Base-by-base conservation (phyloP, 2,113 vertebrate species). In the Upupa epops region DNA sequence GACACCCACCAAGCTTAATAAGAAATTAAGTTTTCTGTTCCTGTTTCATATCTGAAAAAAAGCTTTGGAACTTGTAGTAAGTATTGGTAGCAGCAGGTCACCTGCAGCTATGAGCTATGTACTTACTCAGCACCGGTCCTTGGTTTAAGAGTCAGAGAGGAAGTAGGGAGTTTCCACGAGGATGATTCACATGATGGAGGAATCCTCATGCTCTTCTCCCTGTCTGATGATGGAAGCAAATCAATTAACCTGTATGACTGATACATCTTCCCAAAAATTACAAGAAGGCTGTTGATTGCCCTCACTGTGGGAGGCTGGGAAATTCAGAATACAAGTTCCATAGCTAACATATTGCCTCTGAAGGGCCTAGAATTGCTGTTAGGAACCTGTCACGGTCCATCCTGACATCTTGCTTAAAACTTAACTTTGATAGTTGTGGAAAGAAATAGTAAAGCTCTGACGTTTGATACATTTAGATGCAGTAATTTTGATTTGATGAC, bases 161-260 rank as follows among this genome's bases (percentile, higher is more conserved):
- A 93, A 96, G 89, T 49, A 32, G 72, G 91, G 93, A 93, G 28
- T 92, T 95, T 83, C 90, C 49, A 0, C 19, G 45, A 31, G 59
- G 68, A 21, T 88, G 81, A 91, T 45, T 96, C 90, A 74, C 4
- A 10, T 19, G 13, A 15, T 51, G 49, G 72, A 71, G 22, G 68
- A 77, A 64, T 91, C 78, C 22, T 46, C 3, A 45, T 45, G 24
- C n/a, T 77, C 17, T 66, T 36, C 6, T 86, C 32, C 22, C 37
- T 75, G 55, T 86, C 64, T 71, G n/a, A 49, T 89, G 45, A 18
- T 9, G 26, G 52, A 66, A 91, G 29, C 42, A 80, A 65, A 48
- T 73, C 65, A 82, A 89, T 69, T 82, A 92, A 74, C 16, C 21
- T 90, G 64, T 1, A 0, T 88, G 61, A 0, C 3, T 88, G 82